Base-by-base conservation (phyloP, 2,113 vertebrate genomes). In the Ornithorhynchus anatinus region DNA sequence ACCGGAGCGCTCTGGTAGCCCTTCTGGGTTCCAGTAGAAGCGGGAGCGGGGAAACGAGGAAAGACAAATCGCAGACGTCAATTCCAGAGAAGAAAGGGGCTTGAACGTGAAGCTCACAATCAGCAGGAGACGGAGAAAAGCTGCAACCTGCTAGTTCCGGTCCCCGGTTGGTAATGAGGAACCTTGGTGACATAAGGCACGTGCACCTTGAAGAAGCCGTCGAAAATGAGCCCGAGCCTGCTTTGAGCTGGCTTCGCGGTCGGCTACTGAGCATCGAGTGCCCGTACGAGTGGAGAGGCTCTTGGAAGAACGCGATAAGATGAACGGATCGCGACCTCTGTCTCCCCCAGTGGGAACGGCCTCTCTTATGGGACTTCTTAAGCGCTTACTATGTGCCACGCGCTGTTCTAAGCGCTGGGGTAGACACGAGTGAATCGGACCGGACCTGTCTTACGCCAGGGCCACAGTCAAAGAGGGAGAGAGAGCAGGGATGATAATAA, bases 161-260 rank as follows among this genome's bases (percentile, higher is more conserved):
- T 81, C 77, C 85, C 79, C 66, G 77, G 78, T 75, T 29, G 22
- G 61, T 82, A 82, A 85, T 19, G 35, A 86, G 84, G 77, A 40
- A 61, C 50, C 33, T 78, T 40, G 10, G 71, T 50, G 27, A 68
- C 12, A 75, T 27, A 32, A 79, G 63, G 60, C 66, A 71, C 52
- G 48, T 38, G 48, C 42, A 48, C 69, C 68, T 75, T 69, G 78
- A 85, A 78, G 62, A 50, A n/a, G 0, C 2, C 79, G 48, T 56
- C 32, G 60, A 83, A 80, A 88, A 86, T 79, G 67, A 70, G 25
- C 44, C 16, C 3, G 44, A 57, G 48, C 10, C 77, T 81, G 42
- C 31, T 52, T 27, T 82, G 81, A 70, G 37, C 69, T 50, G 47
- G 72, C 65, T 38, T 60, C 25, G 6, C n/a, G 16, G 9, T 36